Conservation (phyloP, 2,797 vertebrate species). For the Cottoperca gobio region DNA sequence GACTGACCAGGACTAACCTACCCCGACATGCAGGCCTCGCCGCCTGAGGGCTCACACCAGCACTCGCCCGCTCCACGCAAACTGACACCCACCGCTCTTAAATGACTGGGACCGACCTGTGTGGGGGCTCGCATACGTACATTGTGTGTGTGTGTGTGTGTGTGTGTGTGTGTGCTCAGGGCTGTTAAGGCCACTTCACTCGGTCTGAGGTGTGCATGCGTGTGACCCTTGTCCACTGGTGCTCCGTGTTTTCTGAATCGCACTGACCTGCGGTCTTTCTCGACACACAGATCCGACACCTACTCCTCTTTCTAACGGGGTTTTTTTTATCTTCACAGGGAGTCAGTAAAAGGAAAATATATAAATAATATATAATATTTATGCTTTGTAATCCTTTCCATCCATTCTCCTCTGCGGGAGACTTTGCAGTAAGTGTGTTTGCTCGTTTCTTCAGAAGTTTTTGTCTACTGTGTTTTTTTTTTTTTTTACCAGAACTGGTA, state of each 20-base stretch:
- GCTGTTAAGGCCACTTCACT: not conserved
- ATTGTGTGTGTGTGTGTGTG: too few relatives aligned
- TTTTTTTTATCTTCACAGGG: constrained; percentile 52
- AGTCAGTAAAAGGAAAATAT: constrained; percentile 19
- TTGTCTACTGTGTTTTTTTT: constrained; percentile 40
- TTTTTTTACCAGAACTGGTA: constrained; percentile 24
- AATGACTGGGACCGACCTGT: not conserved
- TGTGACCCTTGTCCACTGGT: constrained; percentile 48
- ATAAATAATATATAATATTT: constrained; percentile 45
- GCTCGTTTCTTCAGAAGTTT: constrained; percentile 36
- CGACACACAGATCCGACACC: constrained; percentile 22
- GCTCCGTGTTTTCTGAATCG: constrained; percentile 45
- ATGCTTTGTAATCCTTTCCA: constrained; percentile 45
- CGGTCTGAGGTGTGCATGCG: constrained; percentile 49
- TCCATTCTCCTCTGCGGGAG: constrained; percentile 11
- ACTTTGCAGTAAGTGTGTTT: constrained; percentile 13
- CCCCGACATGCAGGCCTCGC: not conserved
- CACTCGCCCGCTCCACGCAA: constrained; percentile 20
- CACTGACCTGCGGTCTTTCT: constrained; percentile 37
- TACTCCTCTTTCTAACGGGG: constrained; percentile 41
- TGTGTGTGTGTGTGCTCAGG: constrained; percentile 2
- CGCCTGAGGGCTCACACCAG: constrained; percentile 23
- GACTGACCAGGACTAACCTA: not conserved
- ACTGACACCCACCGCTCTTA: constrained; percentile 6
- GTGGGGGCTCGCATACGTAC: constrained; percentile 2